Evolutionary conservation across 2,113 vertebrate genomes (phyloP), one percentile per base, ranked within the genome.

Genomic region (Oncorhynchus kisutch): DNA sequence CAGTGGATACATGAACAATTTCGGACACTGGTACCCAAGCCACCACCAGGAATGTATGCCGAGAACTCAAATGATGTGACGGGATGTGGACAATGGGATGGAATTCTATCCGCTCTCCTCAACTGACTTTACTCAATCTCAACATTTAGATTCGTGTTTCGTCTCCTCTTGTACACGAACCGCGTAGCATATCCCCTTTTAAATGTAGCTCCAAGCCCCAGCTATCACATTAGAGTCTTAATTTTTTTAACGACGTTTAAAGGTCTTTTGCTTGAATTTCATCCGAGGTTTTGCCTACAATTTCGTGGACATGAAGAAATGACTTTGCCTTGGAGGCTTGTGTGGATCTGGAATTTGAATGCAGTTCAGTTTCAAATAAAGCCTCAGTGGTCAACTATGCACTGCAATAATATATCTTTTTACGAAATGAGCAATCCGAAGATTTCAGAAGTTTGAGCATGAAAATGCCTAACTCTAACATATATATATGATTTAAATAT

Each of bases 11-110:
- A 85, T 94, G 94, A 94, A 92, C 93, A 91, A 82, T 91, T 96
- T 96, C 57, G 94, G 93, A 59, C 91, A 91, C 87, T 97, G 97
- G 96, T 96, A 95, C 90, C 93, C 87, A 0, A 92, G 92, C 0
- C 95, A 94, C 81, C 92, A 92, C 80, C 94, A 95, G 89, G 96
- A 97, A 81, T 14, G 88, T 59, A 82, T 95, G 85, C 90, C 94
- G 57, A 88, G 93, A 60, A 85, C 94, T 83, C 94, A 94, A 83
- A 93, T 96, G 94, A 94, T 97, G 94, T 97, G 93, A 96, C 68
- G 69, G 65, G 34, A 51, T n/a, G 27, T 49, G 20, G 66, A 11
- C 49, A 13, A 57, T n/a, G 22, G 29, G 9, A 34, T 9, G 20
- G 5, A n/a, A 22, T 22, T 48, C 4, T 20, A 13, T 48, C 31